These are phyloP conservation scores for Kryptopterus vitreolus DNA, from an alignment of 2,797 vertebrate genomes.

Conservation along the genomic window DNA sequence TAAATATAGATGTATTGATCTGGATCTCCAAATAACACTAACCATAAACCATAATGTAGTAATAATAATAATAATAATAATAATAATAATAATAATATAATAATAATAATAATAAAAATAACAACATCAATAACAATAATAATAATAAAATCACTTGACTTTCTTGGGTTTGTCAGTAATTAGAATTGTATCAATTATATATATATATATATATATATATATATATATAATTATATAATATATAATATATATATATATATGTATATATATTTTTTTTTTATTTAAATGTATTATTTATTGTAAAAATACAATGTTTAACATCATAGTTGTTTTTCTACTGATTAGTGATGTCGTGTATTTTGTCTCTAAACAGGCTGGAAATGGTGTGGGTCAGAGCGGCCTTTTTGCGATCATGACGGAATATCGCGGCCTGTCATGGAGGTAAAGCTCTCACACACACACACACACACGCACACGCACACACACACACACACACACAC, in stretches of 20 bases:
- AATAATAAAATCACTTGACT: too few relatives aligned
- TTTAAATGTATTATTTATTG: too few relatives aligned
- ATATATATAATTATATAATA: too few relatives aligned
- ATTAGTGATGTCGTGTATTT: conserved; percentile 40
- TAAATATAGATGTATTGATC: background rate
- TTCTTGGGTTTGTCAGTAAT: too few relatives aligned
- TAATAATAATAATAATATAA: too few relatives aligned
- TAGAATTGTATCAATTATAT: too few relatives aligned
- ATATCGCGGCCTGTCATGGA: conserved; percentile 90
- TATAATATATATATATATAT: too few relatives aligned
- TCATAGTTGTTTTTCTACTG: background rate
- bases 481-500: conserved; percentile 1
- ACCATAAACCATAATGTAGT: background rate
- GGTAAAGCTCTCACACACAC: conserved; percentile 67
- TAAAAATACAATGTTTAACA: too few relatives aligned
- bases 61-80: too few relatives aligned
- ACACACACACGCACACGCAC: background rate
- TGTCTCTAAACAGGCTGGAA: conserved; percentile 78
- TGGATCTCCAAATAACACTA: background rate
- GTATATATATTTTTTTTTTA: too few relatives aligned
- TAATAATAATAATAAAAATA: background rate
- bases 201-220: too few relatives aligned
- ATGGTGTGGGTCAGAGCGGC: conserved; percentile 76
- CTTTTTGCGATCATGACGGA: conserved; percentile 73
- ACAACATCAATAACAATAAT: background rate